Conservation (phyloP, 2,797 vertebrate species). For the Hippopotamyrus pictus region DNA sequence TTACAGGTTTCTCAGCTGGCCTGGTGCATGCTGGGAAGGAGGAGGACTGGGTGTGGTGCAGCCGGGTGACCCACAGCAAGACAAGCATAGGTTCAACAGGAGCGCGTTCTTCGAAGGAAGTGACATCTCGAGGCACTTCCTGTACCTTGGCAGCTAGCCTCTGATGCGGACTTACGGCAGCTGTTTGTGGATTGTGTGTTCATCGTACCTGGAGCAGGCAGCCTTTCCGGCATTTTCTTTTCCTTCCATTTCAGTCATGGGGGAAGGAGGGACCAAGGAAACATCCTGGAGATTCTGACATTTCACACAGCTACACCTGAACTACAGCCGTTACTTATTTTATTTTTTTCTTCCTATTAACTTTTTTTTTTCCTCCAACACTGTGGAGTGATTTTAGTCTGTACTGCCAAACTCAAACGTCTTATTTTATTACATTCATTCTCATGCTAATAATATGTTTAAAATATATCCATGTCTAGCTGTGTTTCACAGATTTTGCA, state of each 20-base stretch:
- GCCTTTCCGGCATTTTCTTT: neutral
- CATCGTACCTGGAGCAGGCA: conserved; percentile 57
- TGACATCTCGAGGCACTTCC: conserved; percentile 63
- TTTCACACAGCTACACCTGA: conserved; percentile 71
- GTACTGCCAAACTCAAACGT: conserved; percentile 51
- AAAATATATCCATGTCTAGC: conserved; percentile 69
- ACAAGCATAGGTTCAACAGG: conserved; percentile 24
- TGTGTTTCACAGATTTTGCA: conserved; percentile 72
- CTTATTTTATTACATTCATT: conserved; percentile 64
- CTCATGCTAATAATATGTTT: conserved; percentile 47
- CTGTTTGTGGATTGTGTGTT: conserved; percentile 54
- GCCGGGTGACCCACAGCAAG: neutral
- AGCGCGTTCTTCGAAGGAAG: conserved; percentile 60
- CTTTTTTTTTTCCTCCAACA: neutral
- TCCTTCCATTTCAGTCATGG: neutral
- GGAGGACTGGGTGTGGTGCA: conserved; percentile 18
- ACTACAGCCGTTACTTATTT: conserved; percentile 54
- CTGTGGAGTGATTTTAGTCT: conserved; percentile 15
- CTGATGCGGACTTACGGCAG: conserved; percentile 60
- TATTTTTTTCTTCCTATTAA: conserved; percentile 31
- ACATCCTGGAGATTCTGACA: conserved; percentile 63
- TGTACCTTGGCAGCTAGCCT: conserved; percentile 78
- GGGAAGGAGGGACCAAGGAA: neutral
- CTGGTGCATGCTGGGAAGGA: conserved; percentile 36
- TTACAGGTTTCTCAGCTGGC: neutral